These are phyloP conservation scores for Xiphorhynchus erythropygius DNA, from an alignment of 2,797 vertebrate genomes.

Conservation along the genomic window DNA sequence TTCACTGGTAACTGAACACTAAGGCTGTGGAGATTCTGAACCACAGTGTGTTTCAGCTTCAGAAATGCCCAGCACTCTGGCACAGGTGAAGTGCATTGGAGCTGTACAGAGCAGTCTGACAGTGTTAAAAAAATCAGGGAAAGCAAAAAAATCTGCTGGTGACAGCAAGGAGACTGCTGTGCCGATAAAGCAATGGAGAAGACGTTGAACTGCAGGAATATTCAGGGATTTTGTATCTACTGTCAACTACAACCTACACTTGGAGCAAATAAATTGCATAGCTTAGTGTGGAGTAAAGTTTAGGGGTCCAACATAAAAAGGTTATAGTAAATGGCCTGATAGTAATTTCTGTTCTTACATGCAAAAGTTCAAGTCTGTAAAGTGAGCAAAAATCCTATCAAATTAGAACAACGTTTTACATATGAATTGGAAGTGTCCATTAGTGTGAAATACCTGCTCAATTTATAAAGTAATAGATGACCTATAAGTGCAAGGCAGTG, in stretches of 20 bases:
- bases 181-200: not conserved
- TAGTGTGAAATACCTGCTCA: not conserved
- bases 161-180: not conserved
- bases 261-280: not conserved
- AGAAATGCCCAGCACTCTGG: not conserved
- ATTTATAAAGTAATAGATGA: not conserved
- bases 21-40: not conserved
- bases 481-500: not conserved
- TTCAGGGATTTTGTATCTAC: not conserved
- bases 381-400: not conserved
- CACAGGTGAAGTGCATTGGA: not conserved
- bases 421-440: not conserved
- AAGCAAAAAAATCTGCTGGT: not conserved
- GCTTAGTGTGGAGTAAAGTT: not conserved
- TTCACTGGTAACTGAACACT: not conserved
- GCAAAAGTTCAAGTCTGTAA: not conserved
- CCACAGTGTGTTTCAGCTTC: not conserved
- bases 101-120: not conserved
- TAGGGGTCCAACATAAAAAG: not conserved
- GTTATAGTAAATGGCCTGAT: not conserved
- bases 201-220: not conserved
- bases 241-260: not conserved
- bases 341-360: not conserved
- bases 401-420: not conserved
- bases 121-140: not conserved